Conservation (phyloP, 2,797 vertebrate genomes). For the Gadopsis bispinosus region DNA sequence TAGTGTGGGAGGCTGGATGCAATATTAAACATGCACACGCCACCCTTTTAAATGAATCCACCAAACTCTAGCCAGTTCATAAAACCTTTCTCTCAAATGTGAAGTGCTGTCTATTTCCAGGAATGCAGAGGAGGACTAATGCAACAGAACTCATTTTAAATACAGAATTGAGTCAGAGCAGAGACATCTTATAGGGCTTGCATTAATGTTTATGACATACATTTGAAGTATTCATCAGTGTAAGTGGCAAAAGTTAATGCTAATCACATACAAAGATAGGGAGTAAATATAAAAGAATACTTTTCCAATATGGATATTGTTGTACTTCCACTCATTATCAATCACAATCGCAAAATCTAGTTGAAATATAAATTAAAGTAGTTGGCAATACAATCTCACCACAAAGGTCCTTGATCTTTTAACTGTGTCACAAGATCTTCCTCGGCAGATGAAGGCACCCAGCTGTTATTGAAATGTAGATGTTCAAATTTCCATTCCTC, state of each 20-base stretch:
- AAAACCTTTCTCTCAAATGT: constrained; percentile 34
- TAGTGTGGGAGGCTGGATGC: constrained; percentile 70
- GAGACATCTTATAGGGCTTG: neutral
- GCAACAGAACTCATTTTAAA: constrained; percentile 17
- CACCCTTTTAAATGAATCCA: constrained; percentile 35
- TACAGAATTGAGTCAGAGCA: neutral
- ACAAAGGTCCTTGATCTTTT: neutral
- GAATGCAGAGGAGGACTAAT: neutral
- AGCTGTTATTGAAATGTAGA: neutral
- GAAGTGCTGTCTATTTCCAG: constrained; percentile 35
- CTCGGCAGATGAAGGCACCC: neutral
- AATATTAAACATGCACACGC: constrained; percentile 53
- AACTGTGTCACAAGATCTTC: neutral
- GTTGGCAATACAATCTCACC: neutral
- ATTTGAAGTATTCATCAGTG: neutral
- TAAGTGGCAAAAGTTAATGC: neutral
- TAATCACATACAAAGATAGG: neutral
- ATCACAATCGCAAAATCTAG: neutral
- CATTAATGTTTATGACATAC: neutral
- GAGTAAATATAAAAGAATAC: neutral
- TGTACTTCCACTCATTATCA: neutral
- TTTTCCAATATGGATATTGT: neutral
- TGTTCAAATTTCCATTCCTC: neutral
- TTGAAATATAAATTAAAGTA: neutral
- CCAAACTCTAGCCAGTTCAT: constrained; percentile 23